A percentile compares a stretch with the other conserved stretches of the same genome.
phyloP scores from a whole-genome alignment of 2,113 vertebrate genomes.

The Thryonomys swinderianus region DNA sequence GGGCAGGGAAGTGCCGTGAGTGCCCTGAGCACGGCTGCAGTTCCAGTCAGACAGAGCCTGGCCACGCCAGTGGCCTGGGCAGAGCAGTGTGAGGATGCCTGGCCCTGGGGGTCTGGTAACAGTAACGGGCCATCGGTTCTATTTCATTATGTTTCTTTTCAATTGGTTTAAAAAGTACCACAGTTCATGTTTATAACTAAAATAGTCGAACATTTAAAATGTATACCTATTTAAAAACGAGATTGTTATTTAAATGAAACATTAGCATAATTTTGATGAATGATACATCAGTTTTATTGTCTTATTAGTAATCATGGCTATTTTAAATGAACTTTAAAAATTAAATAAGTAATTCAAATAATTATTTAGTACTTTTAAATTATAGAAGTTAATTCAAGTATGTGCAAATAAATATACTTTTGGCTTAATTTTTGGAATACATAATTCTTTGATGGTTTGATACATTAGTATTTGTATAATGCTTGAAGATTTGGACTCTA shows the following conservation, averaged over 20 bases:
- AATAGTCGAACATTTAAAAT: slow-evolving; percentile 16
- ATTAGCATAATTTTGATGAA: background rate
- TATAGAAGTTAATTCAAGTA: background rate
- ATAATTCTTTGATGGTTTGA: background rate
- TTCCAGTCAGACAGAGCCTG: background rate
- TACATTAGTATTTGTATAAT: background rate
- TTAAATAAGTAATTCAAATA: background rate
- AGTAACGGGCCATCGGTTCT: background rate
- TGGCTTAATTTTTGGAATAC: slow-evolving; percentile 1
- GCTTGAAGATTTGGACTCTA: background rate
- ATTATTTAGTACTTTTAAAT: slow-evolving; percentile 6
- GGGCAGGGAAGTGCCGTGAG: background rate
- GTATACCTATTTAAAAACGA: background rate
- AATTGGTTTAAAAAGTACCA: background rate
- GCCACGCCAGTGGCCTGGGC: background rate
- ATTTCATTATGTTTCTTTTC: slow-evolving; percentile 14
- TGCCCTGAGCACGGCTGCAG: too few relatives aligned
- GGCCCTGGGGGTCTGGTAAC: background rate
- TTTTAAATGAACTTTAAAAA: slow-evolving; percentile 30
- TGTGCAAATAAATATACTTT: background rate
- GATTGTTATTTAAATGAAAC: background rate
- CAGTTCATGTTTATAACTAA: background rate
- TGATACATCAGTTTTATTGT: slow-evolving; percentile 12
- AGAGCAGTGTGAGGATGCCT: background rate
- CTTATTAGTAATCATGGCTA: background rate